Evolutionary conservation across 2,113 vertebrate species (phyloP), one percentile per base, ranked within the genome.

Genomic region (Carollia perspicillata): DNA sequence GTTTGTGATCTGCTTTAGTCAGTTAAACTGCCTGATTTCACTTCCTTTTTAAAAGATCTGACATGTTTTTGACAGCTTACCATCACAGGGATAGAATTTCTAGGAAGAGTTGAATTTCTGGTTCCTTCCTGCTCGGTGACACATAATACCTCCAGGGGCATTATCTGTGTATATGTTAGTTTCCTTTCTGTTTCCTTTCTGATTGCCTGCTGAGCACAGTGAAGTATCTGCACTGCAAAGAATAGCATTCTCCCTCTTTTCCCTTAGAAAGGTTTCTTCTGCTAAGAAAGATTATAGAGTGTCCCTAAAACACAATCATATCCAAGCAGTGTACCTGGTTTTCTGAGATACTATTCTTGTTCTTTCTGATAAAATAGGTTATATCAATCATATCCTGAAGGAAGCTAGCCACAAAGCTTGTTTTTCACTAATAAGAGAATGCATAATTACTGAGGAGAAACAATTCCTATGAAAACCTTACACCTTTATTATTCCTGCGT

Each of bases 21-120:
- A 68, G 42, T 26, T 93, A 44, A 40, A 79, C 4, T 79, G 60
- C 42, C 72, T 96, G 74, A 90, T 86, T 87, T 94, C 89, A 85
- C 60, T 95, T 81, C 74, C 18, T 92, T 95, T 92, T 49, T 23
- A 68, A 90, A 42, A n/a, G 60, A 83, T 7, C 33, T 71, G 47
- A 51, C 23, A 84, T 74, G 60, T 47, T 90, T 95, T 30, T 33
- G 40, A 94, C 77, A 92, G 51, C 40, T 75, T 81, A 74, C 33
- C 53, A n/a, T 58, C 10, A 85, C 33, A 95, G 8, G 28, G 40
- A 60, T 1, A 60, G 55, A 63, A 68, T 84, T 93, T 92, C 88
- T 65, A 86, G 74, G 42, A 18, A 89, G 42, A 95, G 80, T 0
- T 86, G 63, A 84, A 28, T 60, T 84, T 60, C 78, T 89, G 78